Evolutionary conservation across 2,113 vertebrate genomes (phyloP).

Genomic region (Rousettus leschenaultii): DNA sequence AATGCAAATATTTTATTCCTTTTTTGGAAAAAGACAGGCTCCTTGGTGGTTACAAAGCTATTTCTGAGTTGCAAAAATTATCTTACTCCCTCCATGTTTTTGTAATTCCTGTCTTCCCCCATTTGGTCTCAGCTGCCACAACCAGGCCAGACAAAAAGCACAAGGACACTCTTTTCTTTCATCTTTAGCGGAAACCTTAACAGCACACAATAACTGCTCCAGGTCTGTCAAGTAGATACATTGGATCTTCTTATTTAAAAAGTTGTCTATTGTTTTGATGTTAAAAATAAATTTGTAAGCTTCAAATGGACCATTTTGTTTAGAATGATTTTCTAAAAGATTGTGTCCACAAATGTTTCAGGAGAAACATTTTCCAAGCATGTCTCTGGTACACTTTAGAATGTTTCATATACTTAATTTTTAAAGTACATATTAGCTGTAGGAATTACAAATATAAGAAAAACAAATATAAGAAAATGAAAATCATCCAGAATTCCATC

Average conservation of each 20-base stretch:
- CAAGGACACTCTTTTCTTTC: not conserved
- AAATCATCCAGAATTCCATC: not conserved
- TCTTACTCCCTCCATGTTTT: not conserved
- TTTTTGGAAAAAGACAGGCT: not conserved
- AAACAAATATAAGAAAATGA: not conserved
- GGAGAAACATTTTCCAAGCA: not conserved
- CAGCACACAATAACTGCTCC: not conserved
- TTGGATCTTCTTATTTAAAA: not conserved
- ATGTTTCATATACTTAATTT: not conserved
- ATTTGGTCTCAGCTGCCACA: not conserved
- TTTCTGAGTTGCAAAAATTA: not conserved
- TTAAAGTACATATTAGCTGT: not conserved
- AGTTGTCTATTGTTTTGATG: not conserved
- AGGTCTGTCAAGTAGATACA: not conserved
- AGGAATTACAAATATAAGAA: not conserved
- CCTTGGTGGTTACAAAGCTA: not conserved
- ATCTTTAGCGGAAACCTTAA: not conserved
- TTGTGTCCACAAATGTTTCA: not conserved
- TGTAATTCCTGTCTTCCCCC: not conserved
- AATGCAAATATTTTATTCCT: not conserved
- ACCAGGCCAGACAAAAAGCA: not conserved
- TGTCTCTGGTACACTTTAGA: not conserved
- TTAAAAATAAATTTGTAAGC: slow-evolving; percentile 8
- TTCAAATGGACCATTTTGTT: not conserved
- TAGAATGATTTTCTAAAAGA: slow-evolving; percentile 7